Base-by-base conservation (phyloP, 2,113 vertebrate genomes). In the Galeopterus variegatus region DNA sequence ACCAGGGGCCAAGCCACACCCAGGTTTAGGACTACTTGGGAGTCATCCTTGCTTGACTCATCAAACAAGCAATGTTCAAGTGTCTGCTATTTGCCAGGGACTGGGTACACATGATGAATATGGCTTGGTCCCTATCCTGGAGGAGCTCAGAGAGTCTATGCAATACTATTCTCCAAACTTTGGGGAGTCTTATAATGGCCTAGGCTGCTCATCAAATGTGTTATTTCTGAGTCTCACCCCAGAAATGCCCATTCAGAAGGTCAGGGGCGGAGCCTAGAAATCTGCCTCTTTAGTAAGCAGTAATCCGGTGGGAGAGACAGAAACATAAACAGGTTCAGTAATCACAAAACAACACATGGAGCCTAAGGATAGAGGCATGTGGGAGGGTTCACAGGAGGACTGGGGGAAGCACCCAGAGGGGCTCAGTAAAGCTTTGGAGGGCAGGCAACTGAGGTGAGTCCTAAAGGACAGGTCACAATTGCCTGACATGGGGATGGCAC, bases 1-100 rank as follows among this genome's bases (percentile, higher is more conserved):
- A 36, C 14, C 11, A 5, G 3, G 2, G 58, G 62, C 58, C 65
- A 18, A 56, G 50, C 65, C 7, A 1, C n/a, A 75, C 85, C 83
- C 90, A 50, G 50, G 45, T 62, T 94, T 77, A 60, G 36, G 67
- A 69, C 45, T 64, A 9, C 60, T 72, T 75, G 0, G 1, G 79
- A 86, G 56, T 93, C 56, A 87, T 48, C 54, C 18, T 92, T 96
- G 87, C 18, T 92, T 96, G 87, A 94, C 45, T 96, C 90, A 92
- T 9, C n/a, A 62, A 93, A 82, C 79, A 95, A 88, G 91, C 89
- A 88, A 17, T 73, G 31, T 65, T 24, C 86, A 45, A n/a, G 58
- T 12, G 17, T 33, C 60, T 85, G n/a, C 93, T 95, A 64, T 93
- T 93, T 58, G 62, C 81, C 72, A 73, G 70, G n/a, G 4, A 14